Base-by-base conservation (phyloP, 2,888 invertebrate species). In the Chironomus riparius region DNA sequence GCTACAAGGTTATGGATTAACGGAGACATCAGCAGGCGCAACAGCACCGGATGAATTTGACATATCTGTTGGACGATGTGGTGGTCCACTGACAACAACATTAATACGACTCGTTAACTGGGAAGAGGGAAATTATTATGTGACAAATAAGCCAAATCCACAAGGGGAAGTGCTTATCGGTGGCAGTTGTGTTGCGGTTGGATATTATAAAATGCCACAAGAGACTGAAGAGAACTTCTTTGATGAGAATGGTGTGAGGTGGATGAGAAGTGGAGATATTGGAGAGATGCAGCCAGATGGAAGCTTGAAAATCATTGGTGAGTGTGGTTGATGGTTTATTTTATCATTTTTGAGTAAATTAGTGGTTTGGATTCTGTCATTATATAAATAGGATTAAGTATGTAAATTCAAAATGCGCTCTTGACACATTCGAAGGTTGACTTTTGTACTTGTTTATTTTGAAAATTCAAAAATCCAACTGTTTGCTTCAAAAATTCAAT, bases 191-290 rank as follows among this genome's bases (percentile, higher is more conserved):
- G 93, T 99, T 71, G 93, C 96, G 18, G 87, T 90, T 78, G 99
- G 98, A 68, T 99, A 99, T 85, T 98, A 94, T 86, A 95, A 95
- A 84, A 89, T 93, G 80, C 89, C 92, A 0, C 91, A 91, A 77
- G 95, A 96, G 85, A 94, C 95, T 3, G 88, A 88, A 77, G 95
- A 95, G 81, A 97, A 97, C 81, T 97, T 97, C 86, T 91, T 92
- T 80, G 47, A 28, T 28, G 89, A 90, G 78, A 91, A 91, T 80
- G 96, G 93, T 0, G 88, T 87, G 77, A 87, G 92, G 79, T 99
- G 97, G 95, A 99, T 99, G 87, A 91, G 90, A 80, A 95, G 97
- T 15, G 99, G 99, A 1, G 99, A 99, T 85, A 93, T 99, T 83
- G 97, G 93, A 2, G 96, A 97, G 86, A 87, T 98, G 80, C 93